Evolutionary conservation across 1,140 invertebrate genomes (phyloP).

Genomic region (Plodia interpunctella): DNA sequence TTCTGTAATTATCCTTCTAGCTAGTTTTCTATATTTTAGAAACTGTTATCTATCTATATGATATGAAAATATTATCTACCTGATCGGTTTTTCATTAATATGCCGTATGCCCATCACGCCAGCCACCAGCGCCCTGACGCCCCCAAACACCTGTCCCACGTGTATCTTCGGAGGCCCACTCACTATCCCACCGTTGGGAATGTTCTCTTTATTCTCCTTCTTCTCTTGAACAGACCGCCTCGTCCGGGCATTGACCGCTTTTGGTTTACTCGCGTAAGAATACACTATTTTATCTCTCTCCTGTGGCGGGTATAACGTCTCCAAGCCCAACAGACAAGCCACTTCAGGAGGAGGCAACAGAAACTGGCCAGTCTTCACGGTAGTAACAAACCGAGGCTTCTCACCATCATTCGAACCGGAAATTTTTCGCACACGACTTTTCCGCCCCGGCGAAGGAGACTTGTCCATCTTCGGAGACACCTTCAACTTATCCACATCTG

Average conservation of each 20-base stretch:
- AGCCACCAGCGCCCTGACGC: slow-evolving; percentile 50
- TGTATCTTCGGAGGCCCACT: slow-evolving; percentile 27
- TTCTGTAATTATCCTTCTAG: too few species aligned
- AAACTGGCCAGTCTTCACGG: slow-evolving; percentile 86
- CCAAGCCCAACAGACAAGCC: slow-evolving; percentile 80
- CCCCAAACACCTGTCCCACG: slow-evolving; percentile 33
- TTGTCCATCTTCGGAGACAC: slow-evolving; percentile 38
- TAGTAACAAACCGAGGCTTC: slow-evolving; percentile 84
- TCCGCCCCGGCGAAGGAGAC: slow-evolving; percentile 30
- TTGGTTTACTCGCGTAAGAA: slow-evolving; percentile 79
- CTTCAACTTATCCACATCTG: slow-evolving; percentile 31
- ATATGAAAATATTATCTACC: not conserved
- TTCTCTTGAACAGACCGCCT: slow-evolving; percentile 34
- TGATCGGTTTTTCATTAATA: slow-evolving; percentile 24
- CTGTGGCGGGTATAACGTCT: slow-evolving; percentile 55
- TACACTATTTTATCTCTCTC: slow-evolving; percentile 75
- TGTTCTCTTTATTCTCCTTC: slow-evolving; percentile 18
- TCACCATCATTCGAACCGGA: slow-evolving; percentile 30
- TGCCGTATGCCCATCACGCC: slow-evolving; percentile 44
- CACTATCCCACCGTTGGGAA: slow-evolving; percentile 48
- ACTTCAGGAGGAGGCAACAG: slow-evolving; percentile 86
- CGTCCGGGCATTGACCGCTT: slow-evolving; percentile 55
- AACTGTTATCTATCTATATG: too few species aligned
- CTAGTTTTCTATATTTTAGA: too few species aligned
- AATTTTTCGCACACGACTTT: slow-evolving; percentile 25